These are phyloP conservation scores for Elysia crispata DNA, from an alignment of 2,888 invertebrate genomes.

Conservation along the genomic window DNA sequence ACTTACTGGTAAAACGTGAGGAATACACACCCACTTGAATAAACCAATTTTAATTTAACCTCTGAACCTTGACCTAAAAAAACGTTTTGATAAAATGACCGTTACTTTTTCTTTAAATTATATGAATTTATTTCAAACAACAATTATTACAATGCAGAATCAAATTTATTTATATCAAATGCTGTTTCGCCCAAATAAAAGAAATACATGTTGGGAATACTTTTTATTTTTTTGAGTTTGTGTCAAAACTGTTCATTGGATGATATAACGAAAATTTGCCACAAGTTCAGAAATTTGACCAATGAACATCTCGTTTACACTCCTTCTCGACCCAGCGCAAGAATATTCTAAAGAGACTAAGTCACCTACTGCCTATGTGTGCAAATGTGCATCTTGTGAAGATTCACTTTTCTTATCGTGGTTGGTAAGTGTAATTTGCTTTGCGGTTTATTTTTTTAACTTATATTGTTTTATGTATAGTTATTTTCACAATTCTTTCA, in stretches of 20 bases:
- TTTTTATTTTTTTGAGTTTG: not conserved
- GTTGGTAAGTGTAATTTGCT: conserved; percentile 51
- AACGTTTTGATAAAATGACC: too few relatives aligned
- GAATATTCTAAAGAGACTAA: too few relatives aligned
- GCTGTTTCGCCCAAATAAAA: not conserved
- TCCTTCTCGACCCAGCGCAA: too few relatives aligned
- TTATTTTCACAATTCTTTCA: conserved; percentile 20
- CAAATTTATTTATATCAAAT: too few relatives aligned
- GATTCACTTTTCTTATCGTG: conserved; percentile 49
- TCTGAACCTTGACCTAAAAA: conserved; percentile 40
- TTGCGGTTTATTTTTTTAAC: not conserved
- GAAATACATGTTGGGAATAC: conserved; percentile 13
- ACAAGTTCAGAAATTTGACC: conserved; percentile 47
- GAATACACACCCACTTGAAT: conserved; percentile 45
- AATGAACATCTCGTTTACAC: conserved; percentile 22
- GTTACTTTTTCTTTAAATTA: not conserved
- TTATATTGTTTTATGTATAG: conserved; percentile 3
- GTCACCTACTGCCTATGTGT: conserved; percentile 36
- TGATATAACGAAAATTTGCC: conserved; percentile 35
- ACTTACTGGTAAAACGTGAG: too few relatives aligned
- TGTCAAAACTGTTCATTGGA: conserved; percentile 39
- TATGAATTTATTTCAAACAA: too few relatives aligned
- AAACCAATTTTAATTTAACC: conserved; percentile 1
- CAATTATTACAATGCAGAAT: too few relatives aligned
- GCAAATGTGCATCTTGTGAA: too few relatives aligned